Percentiles rank a stretch among this genome's conserved stretches.
Conservation (phyloP, 2,888 invertebrate genomes). For the Epinotia nisella region DNA sequence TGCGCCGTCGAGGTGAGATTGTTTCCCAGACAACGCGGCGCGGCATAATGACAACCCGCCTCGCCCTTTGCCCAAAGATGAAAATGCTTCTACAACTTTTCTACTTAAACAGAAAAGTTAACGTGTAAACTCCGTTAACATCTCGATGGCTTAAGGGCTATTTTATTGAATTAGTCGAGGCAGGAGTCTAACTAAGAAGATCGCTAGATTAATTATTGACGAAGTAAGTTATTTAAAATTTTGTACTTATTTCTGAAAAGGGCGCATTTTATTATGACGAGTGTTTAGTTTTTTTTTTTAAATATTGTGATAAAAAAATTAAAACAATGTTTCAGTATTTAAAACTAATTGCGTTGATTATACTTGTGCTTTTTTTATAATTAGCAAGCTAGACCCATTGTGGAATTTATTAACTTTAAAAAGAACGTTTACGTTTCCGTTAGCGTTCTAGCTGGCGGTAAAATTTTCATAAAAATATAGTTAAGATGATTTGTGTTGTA, state of each 20-base stretch:
- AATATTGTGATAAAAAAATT: not conserved
- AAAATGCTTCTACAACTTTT: constrained; percentile 77
- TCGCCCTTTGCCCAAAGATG: constrained; percentile 66
- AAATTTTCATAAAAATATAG: constrained; percentile 69
- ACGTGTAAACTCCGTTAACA: constrained; percentile 68
- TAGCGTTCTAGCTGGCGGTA: constrained; percentile 49
- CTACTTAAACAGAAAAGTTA: constrained; percentile 76
- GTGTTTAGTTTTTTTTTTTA: not conserved
- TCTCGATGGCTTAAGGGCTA: constrained; percentile 67
- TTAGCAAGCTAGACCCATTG: constrained; percentile 32
- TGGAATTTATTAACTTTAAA: constrained; percentile 33
- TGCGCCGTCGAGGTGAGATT: constrained; percentile 53
- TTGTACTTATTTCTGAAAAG: not conserved
- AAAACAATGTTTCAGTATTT: not conserved
- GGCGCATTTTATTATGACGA: not conserved
- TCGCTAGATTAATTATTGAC: constrained; percentile 10
- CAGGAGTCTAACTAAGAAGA: constrained; percentile 5
- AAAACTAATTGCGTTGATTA: not conserved
- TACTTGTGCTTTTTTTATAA: constrained; percentile 32
- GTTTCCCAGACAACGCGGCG: constrained; percentile 61
- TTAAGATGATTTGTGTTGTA: constrained; percentile 72
- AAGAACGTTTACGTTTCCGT: constrained; percentile 43
- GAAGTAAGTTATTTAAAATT: constrained; percentile 3
- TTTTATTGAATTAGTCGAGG: constrained; percentile 59
- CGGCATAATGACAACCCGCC: constrained; percentile 68